These are phyloP conservation scores for Cantharis lateralis DNA, from an alignment of 2,888 invertebrate species.

Conservation along the genomic window DNA sequence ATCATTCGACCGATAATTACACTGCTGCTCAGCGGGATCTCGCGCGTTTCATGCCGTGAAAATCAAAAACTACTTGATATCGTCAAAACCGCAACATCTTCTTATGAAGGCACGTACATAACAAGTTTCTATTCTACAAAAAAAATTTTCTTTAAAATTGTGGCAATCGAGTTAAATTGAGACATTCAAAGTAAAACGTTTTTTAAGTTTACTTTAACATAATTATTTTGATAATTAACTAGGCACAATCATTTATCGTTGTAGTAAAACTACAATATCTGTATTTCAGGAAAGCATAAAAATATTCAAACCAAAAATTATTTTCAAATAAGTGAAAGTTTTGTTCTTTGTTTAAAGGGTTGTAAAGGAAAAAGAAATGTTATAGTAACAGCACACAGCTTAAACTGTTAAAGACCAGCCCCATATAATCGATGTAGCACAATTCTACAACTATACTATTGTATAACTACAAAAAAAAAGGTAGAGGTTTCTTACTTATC, in stretches of 20 bases:
- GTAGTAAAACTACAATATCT: no score
- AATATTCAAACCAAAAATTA: no score
- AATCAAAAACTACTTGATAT: constrained; percentile 45
- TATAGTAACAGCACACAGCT: no score
- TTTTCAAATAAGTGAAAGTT: no score
- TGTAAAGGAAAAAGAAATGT: no score
- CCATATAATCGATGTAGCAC: no score
- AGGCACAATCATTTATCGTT: not conserved
- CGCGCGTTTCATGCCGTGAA: constrained; percentile 43
- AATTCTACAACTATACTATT: no score
- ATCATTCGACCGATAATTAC: constrained; percentile 47
- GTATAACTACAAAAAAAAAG: no score
- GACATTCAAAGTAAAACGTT: constrained; percentile 4
- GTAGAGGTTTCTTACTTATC: no score
- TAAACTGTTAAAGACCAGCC: no score
- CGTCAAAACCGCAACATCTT: constrained; percentile 22
- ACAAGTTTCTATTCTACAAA: constrained; percentile 29
- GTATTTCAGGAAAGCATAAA: no score
- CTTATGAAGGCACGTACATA: constrained; percentile 38
- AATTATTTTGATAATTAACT: not conserved
- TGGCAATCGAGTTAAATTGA: constrained; percentile 20
- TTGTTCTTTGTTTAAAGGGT: no score
- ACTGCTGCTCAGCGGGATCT: constrained; percentile 40
- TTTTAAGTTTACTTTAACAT: not conserved
- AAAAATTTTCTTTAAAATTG: constrained; percentile 10